Conservation (phyloP, 2,888 invertebrate species). For the Drymonia ruficornis region DNA sequence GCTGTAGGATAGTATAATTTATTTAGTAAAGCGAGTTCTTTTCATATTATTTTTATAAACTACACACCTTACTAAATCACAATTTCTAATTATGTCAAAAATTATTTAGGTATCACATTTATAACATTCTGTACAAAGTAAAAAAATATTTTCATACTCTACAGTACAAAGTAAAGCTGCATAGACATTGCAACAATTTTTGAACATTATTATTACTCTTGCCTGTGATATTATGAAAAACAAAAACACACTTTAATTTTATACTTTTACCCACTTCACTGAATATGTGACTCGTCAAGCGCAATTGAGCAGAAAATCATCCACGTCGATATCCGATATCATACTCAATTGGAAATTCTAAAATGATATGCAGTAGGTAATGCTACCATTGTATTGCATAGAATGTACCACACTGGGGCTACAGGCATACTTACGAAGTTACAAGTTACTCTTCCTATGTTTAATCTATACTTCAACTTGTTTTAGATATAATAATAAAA, state of each 20-base stretch:
- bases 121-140: conserved; percentile 83
- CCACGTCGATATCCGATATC: conserved; percentile 29
- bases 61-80: conserved; percentile 83
- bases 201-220: conserved; percentile 42
- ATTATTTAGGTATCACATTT: conserved; percentile 78
- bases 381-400: conserved; percentile 46
- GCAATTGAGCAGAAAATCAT: conserved; percentile 39
- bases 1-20: conserved; percentile 68
- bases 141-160: conserved; percentile 81
- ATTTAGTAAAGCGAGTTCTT: conserved; percentile 79
- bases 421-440: conserved; percentile 64
- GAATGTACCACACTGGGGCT: conserved; percentile 50
- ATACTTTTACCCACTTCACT: conserved; percentile 34
- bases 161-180: conserved; percentile 77
- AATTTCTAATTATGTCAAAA: conserved; percentile 82
- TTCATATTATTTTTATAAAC: conserved; percentile 64
- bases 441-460: conserved; percentile 61
- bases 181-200: conserved; percentile 56
- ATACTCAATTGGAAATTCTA: conserved; percentile 40
- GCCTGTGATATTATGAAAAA: conserved; percentile 45
- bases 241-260: conserved; percentile 32
- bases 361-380: conserved; percentile 53
- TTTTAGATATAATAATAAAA: conserved; percentile 70
- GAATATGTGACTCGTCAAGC: conserved; percentile 43
- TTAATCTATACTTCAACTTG: conserved; percentile 65